These are phyloP conservation scores for Ceratosolen fusciceps DNA, from an alignment of 1,140 invertebrate species.

Conservation along the genomic window DNA sequence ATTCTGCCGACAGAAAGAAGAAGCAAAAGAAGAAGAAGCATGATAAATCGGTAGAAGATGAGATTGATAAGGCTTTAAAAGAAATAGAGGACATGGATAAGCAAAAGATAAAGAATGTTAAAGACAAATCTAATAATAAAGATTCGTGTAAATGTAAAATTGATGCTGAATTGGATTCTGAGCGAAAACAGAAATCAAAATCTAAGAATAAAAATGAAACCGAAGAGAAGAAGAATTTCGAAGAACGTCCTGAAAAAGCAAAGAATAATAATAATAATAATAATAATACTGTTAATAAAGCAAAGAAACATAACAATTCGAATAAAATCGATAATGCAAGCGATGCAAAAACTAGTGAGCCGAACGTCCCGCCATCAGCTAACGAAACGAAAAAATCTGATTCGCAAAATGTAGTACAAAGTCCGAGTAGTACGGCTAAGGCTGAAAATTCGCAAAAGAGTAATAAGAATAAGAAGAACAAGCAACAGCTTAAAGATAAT, in stretches of 20 bases:
- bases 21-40: constrained; percentile 71
- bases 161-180: constrained; percentile 8
- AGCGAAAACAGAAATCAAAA: constrained; percentile 43
- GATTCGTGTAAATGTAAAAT: constrained; percentile 16
- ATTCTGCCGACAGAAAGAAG: constrained; percentile 61
- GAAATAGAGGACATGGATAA: constrained; percentile 74
- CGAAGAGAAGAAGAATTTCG: constrained; percentile 20
- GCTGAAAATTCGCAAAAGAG: constrained; percentile 20
- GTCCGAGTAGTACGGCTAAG: too few species aligned
- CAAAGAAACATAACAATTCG: constrained; percentile 20
- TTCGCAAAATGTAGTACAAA: too few species aligned
- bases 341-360: background rate
- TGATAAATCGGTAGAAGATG: constrained; percentile 70
- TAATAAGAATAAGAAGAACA: constrained; percentile 45
- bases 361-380: too few species aligned
- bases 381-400: too few species aligned
- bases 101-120: constrained; percentile 59
- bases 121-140: constrained; percentile 55
- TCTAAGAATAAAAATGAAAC: too few species aligned
- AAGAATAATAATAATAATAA: constrained; percentile 43
- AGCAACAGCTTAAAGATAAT: too few species aligned
- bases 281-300: background rate
- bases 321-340: constrained; percentile 1
- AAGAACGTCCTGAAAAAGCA: background rate
- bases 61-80: constrained; percentile 75